Conservation (phyloP, 2,797 vertebrate species). For the Limosa lapponica region DNA sequence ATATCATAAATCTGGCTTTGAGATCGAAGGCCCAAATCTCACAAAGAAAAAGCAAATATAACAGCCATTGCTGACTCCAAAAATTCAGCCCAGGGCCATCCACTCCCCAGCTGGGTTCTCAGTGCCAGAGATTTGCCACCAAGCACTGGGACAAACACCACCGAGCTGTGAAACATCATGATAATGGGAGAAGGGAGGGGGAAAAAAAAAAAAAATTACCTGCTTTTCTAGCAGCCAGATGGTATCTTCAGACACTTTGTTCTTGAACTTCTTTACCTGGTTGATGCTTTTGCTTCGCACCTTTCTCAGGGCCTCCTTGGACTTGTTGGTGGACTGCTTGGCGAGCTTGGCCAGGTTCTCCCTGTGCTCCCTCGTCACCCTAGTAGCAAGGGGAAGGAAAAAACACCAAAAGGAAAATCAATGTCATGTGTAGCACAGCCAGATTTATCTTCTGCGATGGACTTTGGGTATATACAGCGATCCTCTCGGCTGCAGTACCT, state of each 20-base stretch:
- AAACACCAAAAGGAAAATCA: background rate
- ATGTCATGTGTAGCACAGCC: background rate
- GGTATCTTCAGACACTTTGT: constrained; percentile 88
- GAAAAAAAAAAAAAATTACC: constrained; percentile 73
- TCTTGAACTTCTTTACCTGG: constrained; percentile 88
- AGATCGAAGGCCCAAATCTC: background rate
- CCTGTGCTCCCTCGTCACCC: constrained; percentile 92
- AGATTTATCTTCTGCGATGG: background rate
- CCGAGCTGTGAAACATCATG: background rate
- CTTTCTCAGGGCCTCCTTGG: constrained; percentile 91
- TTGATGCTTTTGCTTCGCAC: constrained; percentile 83
- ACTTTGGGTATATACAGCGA: background rate
- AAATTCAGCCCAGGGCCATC: background rate
- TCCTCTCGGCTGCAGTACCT: background rate
- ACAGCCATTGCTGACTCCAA: background rate
- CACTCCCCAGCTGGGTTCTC: background rate
- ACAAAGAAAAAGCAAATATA: background rate
- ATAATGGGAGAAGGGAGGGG: accelerated
- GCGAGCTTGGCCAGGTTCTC: constrained; percentile 90
- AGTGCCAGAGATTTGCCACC: background rate
- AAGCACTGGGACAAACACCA: background rate
- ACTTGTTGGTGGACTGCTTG: constrained; percentile 92
- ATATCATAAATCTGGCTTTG: background rate
- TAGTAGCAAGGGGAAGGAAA: constrained; percentile 47
- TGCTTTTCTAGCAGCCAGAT: constrained; percentile 92